Evolutionary conservation across 2,113 vertebrate genomes (phyloP), one percentile per base, ranked within the genome.

Genomic region (Suncus etruscus): DNA sequence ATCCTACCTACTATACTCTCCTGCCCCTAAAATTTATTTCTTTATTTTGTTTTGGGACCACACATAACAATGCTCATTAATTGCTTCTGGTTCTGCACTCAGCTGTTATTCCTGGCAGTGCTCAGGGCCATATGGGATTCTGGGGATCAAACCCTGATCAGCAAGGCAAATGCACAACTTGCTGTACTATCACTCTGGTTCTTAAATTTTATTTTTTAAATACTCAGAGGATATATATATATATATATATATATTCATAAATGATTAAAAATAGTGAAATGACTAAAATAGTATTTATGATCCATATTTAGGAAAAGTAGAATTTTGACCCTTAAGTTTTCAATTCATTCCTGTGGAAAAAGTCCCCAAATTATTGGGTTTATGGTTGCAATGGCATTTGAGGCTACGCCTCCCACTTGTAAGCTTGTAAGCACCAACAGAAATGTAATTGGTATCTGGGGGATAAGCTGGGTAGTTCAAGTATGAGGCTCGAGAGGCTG

Each of bases 261-360:
- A 83, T 70, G 22, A 31, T 93, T 81, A 86, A 89, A 83, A 82
- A 54, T 31, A 54, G 22, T 39, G 11, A 63, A 70, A 79, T 89
- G 74, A 45, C 31, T 54, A 78, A 75, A 32, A 32, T 69, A 72
- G 8, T 86, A 31, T 65, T 91, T 93, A 68, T 77, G 20, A 69
- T 75, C 22, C 85, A 5, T 79, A 63, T 25, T 86, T 92, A 77
- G n/a, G 29, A 39, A 15, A 54, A 39, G 39, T 39, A 39, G 39
- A 39, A 39, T 39, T 39, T 39, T 39, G 39, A 39, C 39, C 39
- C 39, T 39, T 39, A 39, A 39, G 39, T 39, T 39, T 39, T 39
- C 10, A 5, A 54, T 54, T 10, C 51, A 54, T 54, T 54, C 51
- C 18, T 11, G 54, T 12, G 11, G 18, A 54, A 54, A 91, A 86